Percentiles rank a stretch among this genome's conserved stretches.
Evolutionary conservation across 2,797 vertebrate species (phyloP).

Genomic region (Eleutherodactylus coqui): DNA sequence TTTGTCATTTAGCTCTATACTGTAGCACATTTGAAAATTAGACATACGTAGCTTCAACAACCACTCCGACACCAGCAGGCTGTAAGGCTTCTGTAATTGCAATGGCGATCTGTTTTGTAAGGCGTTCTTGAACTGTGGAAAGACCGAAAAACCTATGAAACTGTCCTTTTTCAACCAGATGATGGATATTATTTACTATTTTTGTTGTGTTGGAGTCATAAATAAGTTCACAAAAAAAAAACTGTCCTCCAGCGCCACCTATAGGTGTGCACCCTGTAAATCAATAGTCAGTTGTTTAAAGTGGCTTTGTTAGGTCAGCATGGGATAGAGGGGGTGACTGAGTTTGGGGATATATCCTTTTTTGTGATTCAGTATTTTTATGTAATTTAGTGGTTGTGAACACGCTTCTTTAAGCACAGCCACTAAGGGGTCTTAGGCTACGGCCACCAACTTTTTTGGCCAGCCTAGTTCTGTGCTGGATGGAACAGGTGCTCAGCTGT

Average conservation of each 20-base stretch:
- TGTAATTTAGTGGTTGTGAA: no score
- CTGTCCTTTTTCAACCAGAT: not conserved
- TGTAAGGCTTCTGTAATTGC: constrained; percentile 95
- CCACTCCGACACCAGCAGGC: constrained; percentile 93
- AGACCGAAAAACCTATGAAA: not conserved
- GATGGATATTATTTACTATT: not conserved
- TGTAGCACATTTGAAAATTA: not conserved
- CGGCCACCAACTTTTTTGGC: no score
- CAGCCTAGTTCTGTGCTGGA: no score
- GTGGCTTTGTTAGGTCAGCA: not conserved
- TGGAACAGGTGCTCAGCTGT: no score
- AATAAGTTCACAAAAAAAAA: no score
- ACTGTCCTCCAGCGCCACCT: no score
- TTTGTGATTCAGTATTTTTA: not conserved
- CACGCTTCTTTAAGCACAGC: no score
- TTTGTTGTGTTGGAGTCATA: not conserved
- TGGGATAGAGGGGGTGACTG: no score
- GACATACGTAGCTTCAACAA: constrained; percentile 93
- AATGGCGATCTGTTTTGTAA: constrained; percentile 95
- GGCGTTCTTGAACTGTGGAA: constrained; percentile 89
- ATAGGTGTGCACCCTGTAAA: not conserved
- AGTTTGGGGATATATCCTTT: not conserved
- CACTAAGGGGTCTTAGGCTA: no score
- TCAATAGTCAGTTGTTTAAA: not conserved
- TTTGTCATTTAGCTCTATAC: not conserved